Evolutionary conservation across 2,888 invertebrate species (phyloP), one percentile per base, ranked within the genome.

Genomic region (Xestia ashworthii): DNA sequence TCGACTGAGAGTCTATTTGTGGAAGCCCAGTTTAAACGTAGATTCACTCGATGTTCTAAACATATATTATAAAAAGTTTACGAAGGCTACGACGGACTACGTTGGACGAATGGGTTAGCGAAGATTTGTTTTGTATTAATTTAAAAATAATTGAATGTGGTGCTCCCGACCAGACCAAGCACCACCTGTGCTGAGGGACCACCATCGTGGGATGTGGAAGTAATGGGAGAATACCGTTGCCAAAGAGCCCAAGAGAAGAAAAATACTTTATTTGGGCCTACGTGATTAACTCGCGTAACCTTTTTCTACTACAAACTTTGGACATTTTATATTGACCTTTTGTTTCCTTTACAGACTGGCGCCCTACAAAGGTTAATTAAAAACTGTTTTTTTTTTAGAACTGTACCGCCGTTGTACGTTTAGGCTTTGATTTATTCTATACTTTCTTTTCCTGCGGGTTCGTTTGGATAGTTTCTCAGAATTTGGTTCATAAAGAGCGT

Each of bases 311-410:
- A 12, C 67, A 76, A 62, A 12, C 41, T 5, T 50, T 38, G 16
- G 3, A 6, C 48, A 3, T 22, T 44, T 14, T n/a, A 8, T 8
- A 19, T 55, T 32, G 14, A 3, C 5, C 81, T 74, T 74, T 68
- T 82, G 44, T 1, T 22, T 53, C 38, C 2, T 11, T 64, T 71
- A 32, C 14, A 50, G 46, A n/a, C 62, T 25, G 41, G 60, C 53
- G 3, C 46, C 50, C 64, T 41, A 65, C 70, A 71, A 64, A 77
- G 76, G 62, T 86, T 88, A 87, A 88, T 88, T 86, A 87, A 84
- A 87, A 86, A 67, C 64, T n/a, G 9, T 72, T 74, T 69, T 80
- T 78, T 76, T 86, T 85, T 87, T 86, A 82, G 76, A 73, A 73
- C 76, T 65, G 44, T n/a, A 77, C 74, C 55, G n/a, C n/a, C n/a